Base-by-base conservation (phyloP, 2,797 vertebrate species). In the Myotis findleyi region DNA sequence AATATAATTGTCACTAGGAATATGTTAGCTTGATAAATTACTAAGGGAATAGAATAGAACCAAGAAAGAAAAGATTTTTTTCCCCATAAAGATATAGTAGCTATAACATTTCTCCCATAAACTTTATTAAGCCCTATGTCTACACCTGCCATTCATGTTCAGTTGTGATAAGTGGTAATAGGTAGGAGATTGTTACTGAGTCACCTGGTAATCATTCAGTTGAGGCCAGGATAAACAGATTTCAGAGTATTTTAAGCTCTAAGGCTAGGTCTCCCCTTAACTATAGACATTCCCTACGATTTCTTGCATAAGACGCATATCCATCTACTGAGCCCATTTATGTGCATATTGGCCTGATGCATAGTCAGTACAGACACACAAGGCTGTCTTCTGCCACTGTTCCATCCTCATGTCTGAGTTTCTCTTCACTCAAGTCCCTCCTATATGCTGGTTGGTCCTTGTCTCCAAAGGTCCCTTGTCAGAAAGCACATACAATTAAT, bases 221-320 rank as follows among this genome's bases (percentile, higher is more conserved):
- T 68, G 21, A 81, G 3, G 8, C 5, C 5, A 92, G 49, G 13
- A 75, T 25, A 87, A 17, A 62, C 18, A 72, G 23, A 66, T 84
- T 92, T 79, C 53, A 44, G 33, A 93, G 2, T 71, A 91, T 86
- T 17, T 93, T 90, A 96, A 96, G 83, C 11, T 77, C 68, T 69
- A 7, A 2, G 88, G 64, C 84, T 89, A 72, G 16, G 91, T 94
- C 86, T 97, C 81, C 75, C 96, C 51, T 93, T 38, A 86, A 62
- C 51, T 91, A 82, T 47, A 97, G 93, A 47, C 7, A 93, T 94
- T 97, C 97, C 75, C 85, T 97, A 95, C 18, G 64, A 64, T 53
- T 81, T 23, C 6, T 23, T 95, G 13, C 87, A 83, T 85, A 96
- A 97, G 92, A 66, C 84, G 93, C 79, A 18, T 87, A 96, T 76